Conservation (phyloP, 2,888 invertebrate genomes). For the Seira musarum region DNA sequence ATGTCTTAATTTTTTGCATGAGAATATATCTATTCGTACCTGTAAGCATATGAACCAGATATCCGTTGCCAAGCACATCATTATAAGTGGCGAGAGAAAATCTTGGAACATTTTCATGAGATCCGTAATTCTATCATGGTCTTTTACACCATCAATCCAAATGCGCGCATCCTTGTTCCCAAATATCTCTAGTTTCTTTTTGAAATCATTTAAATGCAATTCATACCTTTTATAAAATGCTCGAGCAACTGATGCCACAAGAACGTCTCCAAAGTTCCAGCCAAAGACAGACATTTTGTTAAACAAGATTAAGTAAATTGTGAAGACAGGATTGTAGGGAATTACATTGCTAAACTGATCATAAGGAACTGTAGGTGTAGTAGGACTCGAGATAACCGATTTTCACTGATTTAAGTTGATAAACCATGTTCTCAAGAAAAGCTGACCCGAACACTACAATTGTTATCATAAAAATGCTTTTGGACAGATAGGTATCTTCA, state of each 20-base stretch:
- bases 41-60: conserved; percentile 66
- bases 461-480: too few relatives aligned
- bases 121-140: conserved; percentile 58
- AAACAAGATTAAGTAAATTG: conserved; percentile 57
- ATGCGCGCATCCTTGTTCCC: conserved; percentile 45
- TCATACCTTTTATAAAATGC: conserved; percentile 62
- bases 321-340: conserved; percentile 52
- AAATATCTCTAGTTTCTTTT: too few relatives aligned
- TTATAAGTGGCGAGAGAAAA: conserved; percentile 63
- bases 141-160: conserved; percentile 60
- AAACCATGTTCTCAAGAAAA: too few relatives aligned
- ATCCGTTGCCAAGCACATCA: conserved; percentile 61
- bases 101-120: conserved; percentile 49
- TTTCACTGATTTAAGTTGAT: too few relatives aligned
- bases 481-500: too few relatives aligned
- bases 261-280: conserved; percentile 62
- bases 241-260: conserved; percentile 55
- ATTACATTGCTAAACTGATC: conserved; percentile 50
- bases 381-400: too few relatives aligned
- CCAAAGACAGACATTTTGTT: conserved; percentile 64
- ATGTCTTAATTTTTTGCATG: too few relatives aligned
- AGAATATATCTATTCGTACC: too few relatives aligned
- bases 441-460: too few relatives aligned
- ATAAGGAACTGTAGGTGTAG: too few relatives aligned
- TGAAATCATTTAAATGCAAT: conserved; percentile 32